Conservation (phyloP, 2,113 vertebrate genomes). For the Chloebia gouldiae region DNA sequence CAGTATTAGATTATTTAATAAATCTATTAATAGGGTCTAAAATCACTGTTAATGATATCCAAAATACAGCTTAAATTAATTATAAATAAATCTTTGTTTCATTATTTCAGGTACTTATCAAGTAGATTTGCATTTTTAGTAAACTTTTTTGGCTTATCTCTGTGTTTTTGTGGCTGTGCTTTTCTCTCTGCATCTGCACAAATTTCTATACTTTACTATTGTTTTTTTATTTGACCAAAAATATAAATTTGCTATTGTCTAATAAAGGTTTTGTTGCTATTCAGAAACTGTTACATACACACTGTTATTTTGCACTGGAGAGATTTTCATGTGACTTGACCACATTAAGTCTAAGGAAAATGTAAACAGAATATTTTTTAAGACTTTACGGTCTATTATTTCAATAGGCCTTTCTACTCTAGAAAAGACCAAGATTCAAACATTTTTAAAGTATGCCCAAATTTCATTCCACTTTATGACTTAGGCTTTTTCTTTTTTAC, state of each 20-base stretch:
- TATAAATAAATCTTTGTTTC: neutral
- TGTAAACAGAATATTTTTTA: neutral
- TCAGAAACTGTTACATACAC: neutral
- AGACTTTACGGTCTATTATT: neutral
- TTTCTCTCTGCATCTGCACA: neutral
- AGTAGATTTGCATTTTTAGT: neutral
- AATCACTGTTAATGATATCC: neutral
- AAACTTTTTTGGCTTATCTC: neutral
- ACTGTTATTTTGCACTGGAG: neutral
- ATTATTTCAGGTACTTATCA: neutral
- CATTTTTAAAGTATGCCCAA: rapidly evolving
- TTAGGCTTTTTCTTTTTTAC: neutral
- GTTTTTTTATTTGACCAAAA: neutral
- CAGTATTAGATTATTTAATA: neutral
- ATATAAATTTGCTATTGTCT: neutral
- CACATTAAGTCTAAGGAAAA: neutral
- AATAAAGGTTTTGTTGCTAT: neutral
- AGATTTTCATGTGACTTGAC: neutral
- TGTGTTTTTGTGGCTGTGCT: neutral
- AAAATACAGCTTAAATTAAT: neutral
- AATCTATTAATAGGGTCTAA: neutral
- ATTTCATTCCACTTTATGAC: neutral
- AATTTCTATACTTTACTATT: neutral
- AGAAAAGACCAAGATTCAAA: neutral
- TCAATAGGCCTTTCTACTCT: neutral